A percentile compares a stretch with the other conserved stretches of the same genome.
phyloP scores from a whole-genome alignment of 2,888 invertebrate species.

The Holacanthella duospinosa region DNA sequence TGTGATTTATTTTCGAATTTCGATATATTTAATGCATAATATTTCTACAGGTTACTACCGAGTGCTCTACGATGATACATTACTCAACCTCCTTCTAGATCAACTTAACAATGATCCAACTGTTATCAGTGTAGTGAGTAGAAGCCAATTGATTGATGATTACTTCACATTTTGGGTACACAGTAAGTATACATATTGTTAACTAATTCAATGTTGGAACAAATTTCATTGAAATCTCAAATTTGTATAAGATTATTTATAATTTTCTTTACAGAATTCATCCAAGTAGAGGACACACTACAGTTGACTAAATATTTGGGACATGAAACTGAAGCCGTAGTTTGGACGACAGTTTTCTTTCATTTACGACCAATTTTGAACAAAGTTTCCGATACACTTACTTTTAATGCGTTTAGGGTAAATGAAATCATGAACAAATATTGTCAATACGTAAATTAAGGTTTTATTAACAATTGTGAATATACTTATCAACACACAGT shows the following conservation, averaged over 20 bases:
- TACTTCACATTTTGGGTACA: constrained; percentile 24
- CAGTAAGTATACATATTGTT: too few species aligned
- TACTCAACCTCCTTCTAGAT: constrained; percentile 14
- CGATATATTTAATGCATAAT: too few species aligned
- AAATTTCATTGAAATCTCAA: too few species aligned
- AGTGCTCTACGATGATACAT: constrained; percentile 19
- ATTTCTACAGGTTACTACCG: constrained; percentile 16
- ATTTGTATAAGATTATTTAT: too few species aligned
- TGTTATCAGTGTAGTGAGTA: constrained; percentile 19
- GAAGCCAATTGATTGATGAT: constrained; percentile 31
- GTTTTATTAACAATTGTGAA: too few species aligned
- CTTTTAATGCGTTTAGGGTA: background rate
- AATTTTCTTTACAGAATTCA: background rate
- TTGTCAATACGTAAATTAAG: too few species aligned
- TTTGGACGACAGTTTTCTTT: background rate
- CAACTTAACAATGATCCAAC: constrained; percentile 18
- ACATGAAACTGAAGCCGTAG: constrained; percentile 1
- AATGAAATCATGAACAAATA: too few species aligned
- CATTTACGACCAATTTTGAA: background rate
- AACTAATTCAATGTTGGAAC: too few species aligned
- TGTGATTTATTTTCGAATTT: background rate
- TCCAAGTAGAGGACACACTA: background rate
- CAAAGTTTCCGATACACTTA: background rate
- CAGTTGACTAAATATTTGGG: background rate
- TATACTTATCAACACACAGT: too few species aligned